Conservation (phyloP, 92 coral and sea anemone species). For the Porites lobata region DNA sequence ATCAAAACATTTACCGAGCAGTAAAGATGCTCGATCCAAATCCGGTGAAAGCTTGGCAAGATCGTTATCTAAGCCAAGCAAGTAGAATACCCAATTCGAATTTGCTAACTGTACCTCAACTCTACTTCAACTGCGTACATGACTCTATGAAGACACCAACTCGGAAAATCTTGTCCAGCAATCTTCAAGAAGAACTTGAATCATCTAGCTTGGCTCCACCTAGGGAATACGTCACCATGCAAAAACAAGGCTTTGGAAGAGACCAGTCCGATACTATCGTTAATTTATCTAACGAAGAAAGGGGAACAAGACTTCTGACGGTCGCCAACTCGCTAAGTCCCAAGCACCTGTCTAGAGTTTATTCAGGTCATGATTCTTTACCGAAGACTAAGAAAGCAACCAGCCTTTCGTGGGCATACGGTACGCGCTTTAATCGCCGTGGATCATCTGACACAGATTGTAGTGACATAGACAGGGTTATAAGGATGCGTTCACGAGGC, state of each 20-base stretch:
- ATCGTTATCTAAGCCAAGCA: constrained; percentile 5
- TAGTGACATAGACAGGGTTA: constrained; percentile 31
- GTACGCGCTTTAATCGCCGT: constrained; percentile 25
- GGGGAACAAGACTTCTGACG: not conserved
- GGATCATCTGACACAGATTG: constrained; percentile 53
- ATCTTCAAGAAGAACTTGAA: not conserved
- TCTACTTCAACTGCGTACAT: not conserved
- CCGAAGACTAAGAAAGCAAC: constrained; percentile 28
- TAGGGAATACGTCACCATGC: not conserved
- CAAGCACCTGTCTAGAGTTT: constrained; percentile 2
- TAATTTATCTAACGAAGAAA: not conserved
- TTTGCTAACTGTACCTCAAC: not conserved
- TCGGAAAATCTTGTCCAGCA: not conserved
- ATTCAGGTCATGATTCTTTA: constrained; percentile 17
- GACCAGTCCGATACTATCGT: not conserved
- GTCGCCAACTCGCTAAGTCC: constrained; percentile 5
- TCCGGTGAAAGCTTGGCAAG: constrained; percentile 20
- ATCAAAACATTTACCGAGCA: not conserved
- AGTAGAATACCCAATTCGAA: not conserved
- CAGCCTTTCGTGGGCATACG: constrained; percentile 48
- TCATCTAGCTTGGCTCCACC: not conserved
- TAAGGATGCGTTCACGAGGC: constrained; percentile 5
- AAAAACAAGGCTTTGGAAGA: not conserved
- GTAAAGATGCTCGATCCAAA: not conserved
- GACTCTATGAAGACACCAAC: not conserved